These are phyloP conservation scores for Ceuthmochares aereus DNA, from an alignment of 2,113 vertebrate species.

Conservation along the genomic window DNA sequence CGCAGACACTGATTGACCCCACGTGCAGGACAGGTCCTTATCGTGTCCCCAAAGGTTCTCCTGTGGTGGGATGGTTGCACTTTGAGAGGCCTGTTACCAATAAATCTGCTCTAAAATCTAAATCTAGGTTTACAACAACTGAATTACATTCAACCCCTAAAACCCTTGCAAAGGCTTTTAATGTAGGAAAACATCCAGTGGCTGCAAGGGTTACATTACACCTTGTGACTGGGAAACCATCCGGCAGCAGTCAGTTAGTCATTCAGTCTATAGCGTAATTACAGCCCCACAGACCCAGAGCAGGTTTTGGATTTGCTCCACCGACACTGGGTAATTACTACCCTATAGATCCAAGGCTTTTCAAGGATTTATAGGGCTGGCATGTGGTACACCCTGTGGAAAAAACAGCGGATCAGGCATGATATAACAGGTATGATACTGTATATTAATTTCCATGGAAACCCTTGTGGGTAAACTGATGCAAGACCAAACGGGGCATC, in stretches of 20 bases:
- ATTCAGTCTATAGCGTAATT: background rate
- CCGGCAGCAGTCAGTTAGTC: background rate
- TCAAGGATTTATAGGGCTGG: background rate
- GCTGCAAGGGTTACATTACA: conserved; percentile 13
- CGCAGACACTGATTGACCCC: accelerated
- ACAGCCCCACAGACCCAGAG: background rate
- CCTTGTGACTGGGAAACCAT: conserved; percentile 41
- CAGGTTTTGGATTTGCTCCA: background rate
- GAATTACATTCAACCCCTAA: background rate
- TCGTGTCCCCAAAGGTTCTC: background rate
- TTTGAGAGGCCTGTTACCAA: background rate
- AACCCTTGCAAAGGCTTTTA: background rate
- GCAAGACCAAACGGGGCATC: background rate
- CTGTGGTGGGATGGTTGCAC: accelerated
- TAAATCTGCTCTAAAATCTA: background rate
- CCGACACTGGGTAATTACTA: background rate
- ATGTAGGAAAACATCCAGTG: background rate
- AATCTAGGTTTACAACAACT: background rate
- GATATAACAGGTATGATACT: background rate
- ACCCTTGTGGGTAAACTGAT: background rate
- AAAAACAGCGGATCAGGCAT: background rate
- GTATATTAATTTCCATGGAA: background rate
- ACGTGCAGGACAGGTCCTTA: accelerated
- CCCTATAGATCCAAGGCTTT: background rate
- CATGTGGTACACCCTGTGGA: background rate